Percentiles rank a stretch among this genome's conserved stretches.
Evolutionary conservation across 2,113 vertebrate genomes (phyloP).

Genomic region (Microcebus jonahi): DNA sequence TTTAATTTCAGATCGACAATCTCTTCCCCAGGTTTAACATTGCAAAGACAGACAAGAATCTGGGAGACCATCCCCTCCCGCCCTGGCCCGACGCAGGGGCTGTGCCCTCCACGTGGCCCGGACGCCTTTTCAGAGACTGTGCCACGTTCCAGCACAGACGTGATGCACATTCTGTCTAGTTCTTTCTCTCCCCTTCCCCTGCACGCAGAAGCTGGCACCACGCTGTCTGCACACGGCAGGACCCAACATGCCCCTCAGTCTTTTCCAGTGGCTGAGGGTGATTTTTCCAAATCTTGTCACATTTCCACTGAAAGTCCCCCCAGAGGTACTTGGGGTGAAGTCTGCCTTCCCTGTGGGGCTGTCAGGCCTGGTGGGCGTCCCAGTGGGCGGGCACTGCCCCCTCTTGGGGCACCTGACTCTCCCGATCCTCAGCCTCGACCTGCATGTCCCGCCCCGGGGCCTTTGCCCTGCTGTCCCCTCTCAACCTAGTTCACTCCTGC

Average conservation of each 20-base stretch:
- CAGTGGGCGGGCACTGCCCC: background rate
- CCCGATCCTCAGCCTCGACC: background rate
- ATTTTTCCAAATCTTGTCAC: background rate
- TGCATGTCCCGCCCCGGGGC: background rate
- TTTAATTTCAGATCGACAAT: background rate
- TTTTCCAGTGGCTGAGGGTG: background rate
- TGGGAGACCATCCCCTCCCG: background rate
- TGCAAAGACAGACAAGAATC: background rate
- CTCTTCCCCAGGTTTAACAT: background rate
- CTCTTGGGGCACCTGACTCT: background rate
- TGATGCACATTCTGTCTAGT: fast-evolving
- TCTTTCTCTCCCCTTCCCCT: background rate
- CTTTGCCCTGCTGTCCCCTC: background rate
- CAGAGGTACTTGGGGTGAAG: background rate
- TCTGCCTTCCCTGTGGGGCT: background rate
- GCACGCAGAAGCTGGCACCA: background rate
- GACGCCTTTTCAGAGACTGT: fast-evolving
- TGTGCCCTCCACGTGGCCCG: fast-evolving
- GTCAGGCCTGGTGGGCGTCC: background rate
- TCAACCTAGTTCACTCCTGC: background rate
- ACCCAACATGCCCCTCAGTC: background rate
- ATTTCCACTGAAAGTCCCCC: background rate
- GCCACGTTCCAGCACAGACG: no score
- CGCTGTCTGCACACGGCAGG: background rate
- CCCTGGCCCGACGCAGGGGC: background rate